Base-by-base conservation (phyloP, 2,113 vertebrate genomes). In the Hypanus sabinus region DNA sequence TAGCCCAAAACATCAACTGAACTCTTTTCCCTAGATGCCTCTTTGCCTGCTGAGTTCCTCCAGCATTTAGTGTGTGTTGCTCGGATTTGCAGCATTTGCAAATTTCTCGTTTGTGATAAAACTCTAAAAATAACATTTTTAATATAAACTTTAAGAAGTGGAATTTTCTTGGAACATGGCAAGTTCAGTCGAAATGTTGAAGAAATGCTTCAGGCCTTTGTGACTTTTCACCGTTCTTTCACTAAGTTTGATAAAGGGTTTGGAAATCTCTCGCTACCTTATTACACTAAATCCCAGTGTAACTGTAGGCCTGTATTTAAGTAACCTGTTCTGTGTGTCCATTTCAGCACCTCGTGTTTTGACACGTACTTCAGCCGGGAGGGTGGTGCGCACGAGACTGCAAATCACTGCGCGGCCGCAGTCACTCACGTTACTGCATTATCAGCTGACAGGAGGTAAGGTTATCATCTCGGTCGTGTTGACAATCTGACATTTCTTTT, bases 381-480 rank as follows among this genome's bases (percentile, higher is more conserved):
- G 91, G 55, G 70, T 93, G 91, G 70, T 93, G 24, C 33, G 91
- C 20, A 93, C 91, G 6, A 93, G 91, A 24, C 36, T 93, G 24
- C 68, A 73, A 16, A 93, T 93, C 30, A 71, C 91, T 27, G 18
- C 91, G 55, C 91, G 70, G 10, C 91, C 91, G 14, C 91, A 6
- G 70, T 38, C 91, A 24, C 33, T 93, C 68, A 93, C 91, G 11
- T 55, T 93, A 22, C 68, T 93, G 22, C 91, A 75, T 75, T 70
- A 73, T 73, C 91, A 93, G 27, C 68, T 93, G 70, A 73, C 91
- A 14, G 91, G 91, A 75, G 91, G 91, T 93, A 73, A 46, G 68
- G 3, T 73, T 30, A 5, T 3, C 91, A 93, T 20, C 38, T 2
- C 20, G 16, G n/a, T 38, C 88, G 38, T 8, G 36, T 38, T 70